Evolutionary conservation across 2,888 invertebrate genomes (phyloP).

Genomic region (Orthonevra nobilis): DNA sequence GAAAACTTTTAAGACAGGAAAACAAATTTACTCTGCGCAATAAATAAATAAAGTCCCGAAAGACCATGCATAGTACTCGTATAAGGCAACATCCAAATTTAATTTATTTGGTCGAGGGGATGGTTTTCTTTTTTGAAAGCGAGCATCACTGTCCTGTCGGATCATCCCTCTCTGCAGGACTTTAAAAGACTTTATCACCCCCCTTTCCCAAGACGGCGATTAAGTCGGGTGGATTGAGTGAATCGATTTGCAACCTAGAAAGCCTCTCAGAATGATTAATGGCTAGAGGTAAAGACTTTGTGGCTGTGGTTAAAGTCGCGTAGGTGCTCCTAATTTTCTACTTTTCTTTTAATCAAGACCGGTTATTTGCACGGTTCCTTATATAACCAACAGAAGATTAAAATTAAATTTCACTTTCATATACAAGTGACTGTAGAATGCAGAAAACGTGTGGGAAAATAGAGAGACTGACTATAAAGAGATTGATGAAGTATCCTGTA

Average conservation of each 20-base stretch:
- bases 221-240: neutral
- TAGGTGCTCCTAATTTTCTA: neutral
- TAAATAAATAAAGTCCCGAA: slow-evolving; percentile 22
- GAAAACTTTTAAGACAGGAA: slow-evolving; percentile 11
- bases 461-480: slow-evolving; percentile 33
- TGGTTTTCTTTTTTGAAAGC: slow-evolving; percentile 20
- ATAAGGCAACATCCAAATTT: neutral
- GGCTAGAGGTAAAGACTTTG: slow-evolving; percentile 2
- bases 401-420: slow-evolving; percentile 37
- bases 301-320: slow-evolving; percentile 27
- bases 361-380: neutral
- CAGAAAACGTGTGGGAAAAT: neutral
- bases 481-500: slow-evolving; percentile 41
- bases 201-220: slow-evolving; percentile 6
- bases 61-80: neutral
- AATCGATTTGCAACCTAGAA: slow-evolving; percentile 31
- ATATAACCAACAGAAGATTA: neutral
- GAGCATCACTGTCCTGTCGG: neutral
- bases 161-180: neutral
- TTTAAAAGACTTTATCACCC: slow-evolving; percentile 12
- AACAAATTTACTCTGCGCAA: slow-evolving; percentile 34
- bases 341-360: neutral
- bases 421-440: neutral
- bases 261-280: slow-evolving; percentile 39
- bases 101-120: slow-evolving; percentile 31